These are phyloP conservation scores for Copsychus sechellarum DNA, from an alignment of 2,113 vertebrate genomes.

Conservation along the genomic window DNA sequence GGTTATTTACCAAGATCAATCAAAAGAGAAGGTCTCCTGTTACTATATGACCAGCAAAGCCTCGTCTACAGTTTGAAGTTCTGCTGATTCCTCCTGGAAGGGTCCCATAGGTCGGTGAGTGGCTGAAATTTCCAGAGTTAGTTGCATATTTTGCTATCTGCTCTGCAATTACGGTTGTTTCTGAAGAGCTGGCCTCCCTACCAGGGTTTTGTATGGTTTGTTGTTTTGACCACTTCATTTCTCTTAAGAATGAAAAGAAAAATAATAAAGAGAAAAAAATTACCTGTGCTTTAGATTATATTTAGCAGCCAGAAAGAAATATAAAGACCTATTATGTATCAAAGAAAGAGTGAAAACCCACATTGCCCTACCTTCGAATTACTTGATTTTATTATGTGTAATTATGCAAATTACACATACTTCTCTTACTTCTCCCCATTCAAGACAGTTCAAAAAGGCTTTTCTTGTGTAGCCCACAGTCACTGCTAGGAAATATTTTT, in stretches of 20 bases:
- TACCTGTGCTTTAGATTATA: neutral
- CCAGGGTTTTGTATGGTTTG: neutral
- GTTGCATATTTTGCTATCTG: neutral
- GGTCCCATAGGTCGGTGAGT: neutral
- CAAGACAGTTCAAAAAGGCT: neutral
- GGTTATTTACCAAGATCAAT: neutral
- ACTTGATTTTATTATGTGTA: neutral
- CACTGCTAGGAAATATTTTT: neutral
- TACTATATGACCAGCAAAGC: neutral
- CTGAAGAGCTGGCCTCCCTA: neutral
- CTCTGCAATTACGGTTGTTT: neutral
- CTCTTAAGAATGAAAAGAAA: neutral
- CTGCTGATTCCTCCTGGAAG: neutral
- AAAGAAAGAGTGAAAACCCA: neutral
- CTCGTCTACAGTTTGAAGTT: neutral
- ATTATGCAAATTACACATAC: neutral
- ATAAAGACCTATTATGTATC: neutral
- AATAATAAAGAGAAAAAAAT: neutral
- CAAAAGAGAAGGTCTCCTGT: neutral
- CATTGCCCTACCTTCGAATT: neutral
- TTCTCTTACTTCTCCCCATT: rapidly evolving
- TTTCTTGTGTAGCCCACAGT: neutral
- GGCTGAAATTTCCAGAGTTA: neutral
- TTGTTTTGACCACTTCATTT: neutral
- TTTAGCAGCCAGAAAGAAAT: neutral